Percentiles rank a stretch among this genome's conserved stretches.
phyloP scores from a whole-genome alignment of 2,113 vertebrate genomes.

The Petromus typicus region DNA sequence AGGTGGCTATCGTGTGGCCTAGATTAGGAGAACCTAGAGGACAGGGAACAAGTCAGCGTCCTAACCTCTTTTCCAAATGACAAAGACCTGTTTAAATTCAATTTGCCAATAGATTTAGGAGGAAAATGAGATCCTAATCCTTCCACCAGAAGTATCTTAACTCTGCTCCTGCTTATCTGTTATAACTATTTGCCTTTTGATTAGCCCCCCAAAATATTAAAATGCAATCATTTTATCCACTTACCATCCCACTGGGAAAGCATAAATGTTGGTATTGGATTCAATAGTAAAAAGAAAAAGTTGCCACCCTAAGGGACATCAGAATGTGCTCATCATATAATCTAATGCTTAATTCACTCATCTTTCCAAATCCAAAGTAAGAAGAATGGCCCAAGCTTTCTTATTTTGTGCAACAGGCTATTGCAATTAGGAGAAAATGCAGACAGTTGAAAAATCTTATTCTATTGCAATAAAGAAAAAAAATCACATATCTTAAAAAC shows the following conservation, averaged over 20 bases:
- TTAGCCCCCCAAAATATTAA: not conserved
- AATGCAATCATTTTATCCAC: not conserved
- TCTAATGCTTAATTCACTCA: not conserved
- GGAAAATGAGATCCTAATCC: not conserved
- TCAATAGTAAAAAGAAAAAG: not conserved
- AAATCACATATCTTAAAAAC: slow-evolving; percentile 33
- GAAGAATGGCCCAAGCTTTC: not conserved
- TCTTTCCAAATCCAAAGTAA: slow-evolving; percentile 29
- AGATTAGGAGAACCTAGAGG: not conserved
- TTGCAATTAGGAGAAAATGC: slow-evolving; percentile 32
- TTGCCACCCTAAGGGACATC: not conserved
- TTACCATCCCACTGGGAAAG: slow-evolving; percentile 18
- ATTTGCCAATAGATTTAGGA: slow-evolving; percentile 4
- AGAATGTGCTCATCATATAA: not conserved
- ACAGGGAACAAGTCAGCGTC: not conserved
- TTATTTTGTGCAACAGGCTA: not conserved
- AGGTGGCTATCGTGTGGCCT: not conserved
- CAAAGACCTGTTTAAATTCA: not conserved
- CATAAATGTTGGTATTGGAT: not conserved
- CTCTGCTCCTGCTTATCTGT: not conserved
- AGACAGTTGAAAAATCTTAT: slow-evolving; percentile 24
- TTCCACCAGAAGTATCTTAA: not conserved
- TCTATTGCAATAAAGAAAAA: slow-evolving; percentile 13
- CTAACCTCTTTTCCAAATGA: not conserved
- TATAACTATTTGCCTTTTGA: slow-evolving; percentile 21